Base-by-base conservation (phyloP, 2,113 vertebrate genomes). In the Pedionomus torquatus region DNA sequence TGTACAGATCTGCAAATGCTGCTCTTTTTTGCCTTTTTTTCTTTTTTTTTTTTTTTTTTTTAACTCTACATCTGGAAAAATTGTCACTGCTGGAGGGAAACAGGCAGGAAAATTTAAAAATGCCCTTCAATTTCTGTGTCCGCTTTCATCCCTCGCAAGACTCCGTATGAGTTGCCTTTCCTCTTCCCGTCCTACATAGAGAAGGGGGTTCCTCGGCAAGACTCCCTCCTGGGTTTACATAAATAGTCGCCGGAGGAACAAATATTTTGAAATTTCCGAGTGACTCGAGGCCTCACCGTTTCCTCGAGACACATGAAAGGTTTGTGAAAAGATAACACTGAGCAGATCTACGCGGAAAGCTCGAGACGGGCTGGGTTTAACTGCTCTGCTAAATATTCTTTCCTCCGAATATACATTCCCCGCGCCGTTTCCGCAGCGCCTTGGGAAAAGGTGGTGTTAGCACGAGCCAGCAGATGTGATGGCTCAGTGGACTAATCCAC, bases 1-100 rank as follows among this genome's bases (percentile, higher is more conserved):
- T 98, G 97, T 98, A 98, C 82, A 87, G 95, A 97, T 70, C 90
- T 90, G 82, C 77, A 83, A 58, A 77, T 43, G 83, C 92, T 93
- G 54, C 88, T 97, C 15, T 44, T 15, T 44, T 44, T 44, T 15
- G n/a, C n/a, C n/a, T 44, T 44, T 19, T 95, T 97, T 44, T 44
- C 20, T 95, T 97, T n/a, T 44, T 44, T 15, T 44, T 44, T 44
- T 15, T 44, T 44, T 19, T 95, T 97, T 44, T 44, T 46, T 95
- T 97, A 94, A 97, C 89, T 97, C 94, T 96, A 19, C 71, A 57
- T 69, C 82, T 90, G 92, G 75, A 75, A 68, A 78, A 86, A 72
- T 51, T 72, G 0, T 68, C 71, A 64, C 68, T 88, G 68, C 71
- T 88, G n/a, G 75, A 75, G 92, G 63, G 72, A 74, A 96, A 48